Percentiles rank a stretch among this genome's conserved stretches.
Evolutionary conservation across 2,888 invertebrate genomes (phyloP).

Genomic region (Nasonia oneida): DNA sequence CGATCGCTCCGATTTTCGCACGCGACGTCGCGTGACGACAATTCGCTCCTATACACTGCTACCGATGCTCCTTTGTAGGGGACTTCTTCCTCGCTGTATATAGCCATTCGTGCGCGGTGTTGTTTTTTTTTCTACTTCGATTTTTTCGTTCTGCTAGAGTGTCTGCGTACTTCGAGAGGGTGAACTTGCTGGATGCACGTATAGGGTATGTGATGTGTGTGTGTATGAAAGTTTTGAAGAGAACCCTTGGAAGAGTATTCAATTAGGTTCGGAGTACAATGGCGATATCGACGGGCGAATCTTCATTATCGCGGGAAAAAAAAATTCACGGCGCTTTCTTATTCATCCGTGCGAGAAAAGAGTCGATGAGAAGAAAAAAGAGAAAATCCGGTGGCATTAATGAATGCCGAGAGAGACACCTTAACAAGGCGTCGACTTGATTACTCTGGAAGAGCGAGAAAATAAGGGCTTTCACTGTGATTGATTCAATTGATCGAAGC

Average conservation of each 20-base stretch:
- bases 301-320: background rate
- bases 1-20: slow-evolving; percentile 65
- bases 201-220: background rate
- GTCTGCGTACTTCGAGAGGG: background rate
- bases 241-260: background rate
- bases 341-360: background rate
- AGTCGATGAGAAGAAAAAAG: background rate
- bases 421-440: background rate
- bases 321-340: background rate
- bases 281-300: background rate
- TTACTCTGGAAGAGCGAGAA: background rate
- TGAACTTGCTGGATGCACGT: background rate
- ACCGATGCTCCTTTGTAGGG: background rate
- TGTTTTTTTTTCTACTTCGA: background rate
- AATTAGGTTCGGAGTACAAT: too few species aligned
- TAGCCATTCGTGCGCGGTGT: background rate
- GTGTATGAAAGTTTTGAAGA: background rate
- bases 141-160: background rate
- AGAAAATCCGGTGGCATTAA: background rate
- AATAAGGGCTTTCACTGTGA: background rate
- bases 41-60: background rate
- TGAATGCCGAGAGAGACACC: background rate
- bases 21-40: slow-evolving; percentile 71
- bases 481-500: background rate
- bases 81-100: background rate